A percentile compares a stretch with the other conserved stretches of the same genome.
Conservation (phyloP, 2,888 invertebrate genomes). For the Tetragonisca angustula region DNA sequence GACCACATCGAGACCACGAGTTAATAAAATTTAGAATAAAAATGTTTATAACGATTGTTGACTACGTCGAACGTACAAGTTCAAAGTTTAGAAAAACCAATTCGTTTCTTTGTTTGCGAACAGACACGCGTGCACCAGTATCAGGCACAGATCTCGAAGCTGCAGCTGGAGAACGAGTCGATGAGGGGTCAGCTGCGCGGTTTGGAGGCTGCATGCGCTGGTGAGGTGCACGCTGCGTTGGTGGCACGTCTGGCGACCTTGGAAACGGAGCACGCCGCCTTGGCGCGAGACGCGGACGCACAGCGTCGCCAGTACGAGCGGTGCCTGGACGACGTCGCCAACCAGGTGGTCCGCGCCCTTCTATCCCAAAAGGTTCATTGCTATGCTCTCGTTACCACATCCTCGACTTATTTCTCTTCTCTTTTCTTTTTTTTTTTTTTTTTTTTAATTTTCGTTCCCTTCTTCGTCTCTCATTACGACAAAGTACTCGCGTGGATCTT, state of each 20-base stretch:
- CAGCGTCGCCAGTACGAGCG: conserved; percentile 91
- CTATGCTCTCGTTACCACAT: conserved; percentile 69
- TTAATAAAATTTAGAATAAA: too few relatives aligned
- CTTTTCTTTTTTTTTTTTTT: neutral
- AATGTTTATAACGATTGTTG: too few relatives aligned
- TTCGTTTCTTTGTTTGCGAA: neutral
- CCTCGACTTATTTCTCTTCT: conserved; percentile 31
- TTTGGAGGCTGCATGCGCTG: conserved; percentile 80
- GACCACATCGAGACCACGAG: too few relatives aligned
- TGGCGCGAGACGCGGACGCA: conserved; percentile 88
- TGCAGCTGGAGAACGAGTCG: conserved; percentile 89
- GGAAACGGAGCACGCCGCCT: conserved; percentile 87
- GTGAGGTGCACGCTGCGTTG: conserved; percentile 84
- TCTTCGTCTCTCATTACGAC: too few relatives aligned
- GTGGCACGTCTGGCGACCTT: conserved; percentile 85
- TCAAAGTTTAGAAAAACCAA: too few relatives aligned
- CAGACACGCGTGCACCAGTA: conserved; percentile 90
- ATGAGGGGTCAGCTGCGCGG: conserved; percentile 84
- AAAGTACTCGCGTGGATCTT: neutral
- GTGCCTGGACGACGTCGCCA: conserved; percentile 92
- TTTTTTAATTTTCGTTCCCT: neutral
- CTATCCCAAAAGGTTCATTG: conserved; percentile 91
- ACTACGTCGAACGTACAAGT: too few relatives aligned
- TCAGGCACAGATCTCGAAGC: conserved; percentile 88
- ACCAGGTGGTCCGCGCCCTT: conserved; percentile 92